Percentiles rank a stretch among this genome's conserved stretches.
Conservation (phyloP, 2,113 vertebrate genomes). For the Clarias gariepinus region DNA sequence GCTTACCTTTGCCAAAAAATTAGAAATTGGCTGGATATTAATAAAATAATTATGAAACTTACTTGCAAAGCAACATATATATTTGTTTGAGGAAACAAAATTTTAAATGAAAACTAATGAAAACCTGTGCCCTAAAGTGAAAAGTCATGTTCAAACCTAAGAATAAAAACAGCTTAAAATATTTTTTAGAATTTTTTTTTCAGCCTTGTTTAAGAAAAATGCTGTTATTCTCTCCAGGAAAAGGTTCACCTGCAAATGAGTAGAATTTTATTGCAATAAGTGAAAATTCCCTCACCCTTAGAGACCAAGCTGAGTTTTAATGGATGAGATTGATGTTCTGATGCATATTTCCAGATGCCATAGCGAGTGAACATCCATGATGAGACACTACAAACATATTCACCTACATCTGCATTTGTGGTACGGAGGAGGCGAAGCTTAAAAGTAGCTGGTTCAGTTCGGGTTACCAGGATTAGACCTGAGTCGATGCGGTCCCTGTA, state of each 20-base stretch:
- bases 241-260: not conserved
- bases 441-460: constrained; percentile 75
- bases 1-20: not conserved
- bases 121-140: not conserved
- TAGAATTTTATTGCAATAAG: not conserved
- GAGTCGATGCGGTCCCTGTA: constrained; percentile 75
- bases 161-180: not conserved
- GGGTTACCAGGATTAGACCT: constrained; percentile 78
- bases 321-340: constrained; percentile 72
- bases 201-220: not conserved
- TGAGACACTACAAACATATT: constrained; percentile 81
- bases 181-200: not conserved
- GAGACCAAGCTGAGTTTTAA: constrained; percentile 78
- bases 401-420: constrained; percentile 81
- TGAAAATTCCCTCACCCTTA: constrained; percentile 75
- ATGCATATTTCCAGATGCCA: constrained; percentile 74
- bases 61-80: not conserved
- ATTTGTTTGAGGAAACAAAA: not conserved
- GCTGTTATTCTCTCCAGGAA: not conserved
- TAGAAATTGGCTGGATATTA: not conserved
- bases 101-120: not conserved
- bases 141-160: not conserved
- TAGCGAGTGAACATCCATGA: constrained; percentile 76
- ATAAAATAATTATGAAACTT: not conserved
- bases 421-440: constrained; percentile 85